These are phyloP conservation scores for Echinarachnius parma DNA, from an alignment of 53 echinoderm and acorn worm genomes.

Conservation along the genomic window DNA sequence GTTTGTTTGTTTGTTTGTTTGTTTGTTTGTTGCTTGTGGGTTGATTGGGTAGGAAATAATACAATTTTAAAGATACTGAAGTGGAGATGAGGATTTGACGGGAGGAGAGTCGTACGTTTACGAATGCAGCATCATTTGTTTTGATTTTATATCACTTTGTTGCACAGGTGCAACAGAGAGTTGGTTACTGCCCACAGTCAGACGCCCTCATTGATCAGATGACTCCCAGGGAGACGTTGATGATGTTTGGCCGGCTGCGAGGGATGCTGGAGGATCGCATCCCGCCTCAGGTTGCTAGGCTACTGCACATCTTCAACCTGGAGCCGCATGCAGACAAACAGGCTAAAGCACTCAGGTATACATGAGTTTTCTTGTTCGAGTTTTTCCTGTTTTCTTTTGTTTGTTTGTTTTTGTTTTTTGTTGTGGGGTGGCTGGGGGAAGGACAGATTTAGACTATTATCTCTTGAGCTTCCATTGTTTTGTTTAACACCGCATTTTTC, in stretches of 20 bases:
- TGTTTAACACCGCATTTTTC: no score
- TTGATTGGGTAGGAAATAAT: slow-evolving; percentile 92
- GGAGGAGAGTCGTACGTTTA: slow-evolving; percentile 79
- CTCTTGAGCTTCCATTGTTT: no score
- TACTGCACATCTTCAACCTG: slow-evolving; percentile 68
- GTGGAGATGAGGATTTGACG: slow-evolving; percentile 73
- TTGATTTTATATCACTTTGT: not conserved
- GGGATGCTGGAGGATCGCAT: slow-evolving; percentile 80
- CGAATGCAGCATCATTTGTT: slow-evolving; percentile 86
- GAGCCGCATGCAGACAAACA: slow-evolving; percentile 87
- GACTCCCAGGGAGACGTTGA: slow-evolving; percentile 88
- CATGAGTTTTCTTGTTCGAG: no score
- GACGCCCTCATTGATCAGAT: slow-evolving; percentile 95
- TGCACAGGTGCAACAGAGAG: slow-evolving; percentile 81
- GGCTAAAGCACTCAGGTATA: slow-evolving; percentile 87
- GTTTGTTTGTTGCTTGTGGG: slow-evolving; percentile 62
- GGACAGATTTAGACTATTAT: no score
- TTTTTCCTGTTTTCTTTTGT: no score
- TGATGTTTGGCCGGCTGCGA: slow-evolving; percentile 77
- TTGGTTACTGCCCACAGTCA: slow-evolving; percentile 96
- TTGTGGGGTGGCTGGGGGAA: no score
- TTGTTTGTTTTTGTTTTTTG: no score
- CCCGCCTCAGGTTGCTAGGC: slow-evolving; percentile 63
- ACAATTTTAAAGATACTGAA: slow-evolving; percentile 96
- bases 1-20: no score